Base-by-base conservation (phyloP, 1,140 invertebrate genomes). In the Hyles euphorbiae region DNA sequence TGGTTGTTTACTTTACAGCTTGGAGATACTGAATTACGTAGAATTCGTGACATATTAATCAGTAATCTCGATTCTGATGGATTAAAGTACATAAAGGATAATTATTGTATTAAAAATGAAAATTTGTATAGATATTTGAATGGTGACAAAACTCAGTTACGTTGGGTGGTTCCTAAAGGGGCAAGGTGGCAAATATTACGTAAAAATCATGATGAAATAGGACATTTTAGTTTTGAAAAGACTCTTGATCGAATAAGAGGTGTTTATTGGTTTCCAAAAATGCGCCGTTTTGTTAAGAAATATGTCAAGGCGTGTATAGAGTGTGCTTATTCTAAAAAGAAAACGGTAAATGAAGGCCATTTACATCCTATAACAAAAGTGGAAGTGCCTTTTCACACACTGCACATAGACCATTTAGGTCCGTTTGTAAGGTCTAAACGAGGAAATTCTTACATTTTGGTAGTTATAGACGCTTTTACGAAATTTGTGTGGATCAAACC, bases 391-490 rank as follows among this genome's bases (percentile, higher is more conserved):
- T 71, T 74, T 34, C 70, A 73, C 43, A 68, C 67, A 2, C 34
- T 72, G 8, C 65, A 72, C 53, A 54, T 68, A 0, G 67, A 69
- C 59, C 63, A 72, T 43, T 61, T 74, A 6, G 67, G 69, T 3
- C 72, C 69, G 10, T 75, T 75, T 51, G 58, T 68, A 2, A 70
- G 56, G 45, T 63, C 60, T 7, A 68, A 65, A 45, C 34, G 50
- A 7, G 63, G 67, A 0, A 63, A 70, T 47, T 44, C 62, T 10
- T 64, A 71, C 34, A 32, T 74, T 6, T 54, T 76, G 10, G 56
- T 60, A 2, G 50, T 67, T 2, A 22, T 70, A 40, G 73, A 72
- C 11, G 59, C 49, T 0, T 75, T 70, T 40, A 70, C 61, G 7
- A 75, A 75, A 46, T 72, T 65, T 61, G 12, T 60, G 12, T 65